Evolutionary conservation across 2,113 vertebrate species (phyloP), one percentile per base, ranked within the genome.

Genomic region (Lichenostomus cassidix): DNA sequence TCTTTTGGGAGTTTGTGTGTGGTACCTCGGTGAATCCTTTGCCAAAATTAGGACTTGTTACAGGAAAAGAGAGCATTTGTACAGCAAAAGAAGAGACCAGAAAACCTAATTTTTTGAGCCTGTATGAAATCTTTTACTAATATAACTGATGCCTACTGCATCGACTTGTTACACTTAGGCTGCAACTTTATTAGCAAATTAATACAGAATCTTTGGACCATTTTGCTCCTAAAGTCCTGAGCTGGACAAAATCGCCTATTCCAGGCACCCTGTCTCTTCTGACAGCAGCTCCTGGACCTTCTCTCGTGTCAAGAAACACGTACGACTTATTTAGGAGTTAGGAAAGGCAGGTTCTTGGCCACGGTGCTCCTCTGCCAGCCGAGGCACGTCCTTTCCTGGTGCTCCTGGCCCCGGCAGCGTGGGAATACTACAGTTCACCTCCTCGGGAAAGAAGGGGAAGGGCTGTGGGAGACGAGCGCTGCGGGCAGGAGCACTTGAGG

Each of bases 281-380:
- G 52, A 0, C 33, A 23, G 23, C 39, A 49, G 53, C 50, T 49
- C 17, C 33, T 19, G n/a, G 27, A 15, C 29, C 20, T 55, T 28
- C 15, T 42, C 0, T 9, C 3, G 8, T 2, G 2, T 23, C 28
- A 27, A 58, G 28, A 56, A 69, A 46, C 56, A 21, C 12, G 12
- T 24, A 19, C 12, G 20, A 8, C 41, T 73, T 37, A 37, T 8
- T 52, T 4, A 10, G 37, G 46, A 24, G 35, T 1, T 5, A 44
- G 58, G 63, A 37, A 47, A 67, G 56, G 46, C 78, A 64, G 11
- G 14, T 50, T 71, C 69, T 59, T 15, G 11, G 23, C 18, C 41
- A 37, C 1, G 6, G 22, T 2, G 4, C 63, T 58, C 41, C 29
- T 29, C 31, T 56, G 24, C 53, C 37, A 16, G 15, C 28, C 12